A percentile compares a stretch with the other conserved stretches of the same genome.
Evolutionary conservation across 2,888 invertebrate species (phyloP).

Genomic region (Digitonthophagus gazella): DNA sequence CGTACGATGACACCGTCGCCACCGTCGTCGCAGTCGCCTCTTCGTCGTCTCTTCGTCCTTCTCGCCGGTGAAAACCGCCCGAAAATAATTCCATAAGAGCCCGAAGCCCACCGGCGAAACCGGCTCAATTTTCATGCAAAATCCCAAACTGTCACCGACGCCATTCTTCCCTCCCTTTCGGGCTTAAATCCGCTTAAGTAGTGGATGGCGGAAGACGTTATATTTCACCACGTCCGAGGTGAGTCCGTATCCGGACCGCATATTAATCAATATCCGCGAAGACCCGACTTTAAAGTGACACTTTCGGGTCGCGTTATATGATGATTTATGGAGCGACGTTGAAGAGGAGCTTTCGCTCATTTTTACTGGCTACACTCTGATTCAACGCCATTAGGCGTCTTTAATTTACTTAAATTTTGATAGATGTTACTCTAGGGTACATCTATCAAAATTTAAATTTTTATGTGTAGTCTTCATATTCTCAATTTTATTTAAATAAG

Average conservation of each 20-base stretch:
- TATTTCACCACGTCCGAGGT: conserved; percentile 16
- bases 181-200: conserved; percentile 8
- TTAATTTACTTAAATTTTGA: background rate
- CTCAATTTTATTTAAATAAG: too few relatives aligned
- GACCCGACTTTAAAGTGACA: conserved; percentile 39
- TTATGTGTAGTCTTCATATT: too few relatives aligned
- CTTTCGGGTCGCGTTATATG: conserved; percentile 38
- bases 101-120: background rate
- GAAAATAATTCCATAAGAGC: conserved; percentile 23
- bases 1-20: conserved; percentile 12
- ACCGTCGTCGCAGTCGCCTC: too few relatives aligned
- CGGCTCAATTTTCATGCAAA: conserved; percentile 46
- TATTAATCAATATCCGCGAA: conserved; percentile 46
- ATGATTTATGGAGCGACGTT: conserved; percentile 3
- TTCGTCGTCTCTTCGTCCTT: too few relatives aligned
- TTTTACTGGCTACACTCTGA: background rate
- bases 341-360: background rate
- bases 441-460: conserved; percentile 10
- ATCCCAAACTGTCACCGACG: conserved; percentile 42
- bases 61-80: background rate
- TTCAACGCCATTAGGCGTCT: background rate
- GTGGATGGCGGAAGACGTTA: conserved; percentile 11
- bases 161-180: conserved; percentile 19
- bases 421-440: background rate
- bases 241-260: conserved; percentile 35